A percentile compares a stretch with the other conserved stretches of the same genome.
phyloP scores from a whole-genome alignment of 1,140 invertebrate genomes.

The Planococcus citri region DNA sequence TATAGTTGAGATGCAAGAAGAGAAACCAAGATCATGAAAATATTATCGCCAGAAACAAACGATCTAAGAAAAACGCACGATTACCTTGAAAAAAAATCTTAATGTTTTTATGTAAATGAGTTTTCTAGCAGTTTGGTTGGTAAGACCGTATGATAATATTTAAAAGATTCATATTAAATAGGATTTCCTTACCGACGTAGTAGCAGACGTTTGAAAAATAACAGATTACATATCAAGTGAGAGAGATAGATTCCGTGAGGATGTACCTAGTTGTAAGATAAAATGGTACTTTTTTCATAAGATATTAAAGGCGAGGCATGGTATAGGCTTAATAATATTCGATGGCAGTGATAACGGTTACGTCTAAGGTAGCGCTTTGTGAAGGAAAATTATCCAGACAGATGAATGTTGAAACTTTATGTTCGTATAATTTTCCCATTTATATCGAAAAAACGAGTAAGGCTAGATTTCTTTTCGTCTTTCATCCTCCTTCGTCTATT shows the following conservation, averaged over 20 bases:
- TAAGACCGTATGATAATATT: not conserved
- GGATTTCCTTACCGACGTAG: not conserved
- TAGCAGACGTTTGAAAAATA: not conserved
- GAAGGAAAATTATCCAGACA: not conserved
- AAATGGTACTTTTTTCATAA: not conserved
- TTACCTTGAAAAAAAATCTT: not conserved
- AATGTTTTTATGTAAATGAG: not conserved
- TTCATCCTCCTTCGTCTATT: not conserved
- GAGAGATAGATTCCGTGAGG: not conserved
- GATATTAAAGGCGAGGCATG: not conserved
- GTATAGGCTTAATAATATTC: not conserved
- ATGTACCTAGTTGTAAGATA: not conserved
- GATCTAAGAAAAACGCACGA: not conserved
- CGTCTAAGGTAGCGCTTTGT: not conserved
- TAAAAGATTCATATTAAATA: slow-evolving; percentile 5
- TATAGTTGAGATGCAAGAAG: too few relatives aligned
- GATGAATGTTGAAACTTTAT: not conserved
- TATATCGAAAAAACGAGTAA: not conserved
- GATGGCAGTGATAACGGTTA: not conserved
- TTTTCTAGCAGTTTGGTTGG: not conserved
- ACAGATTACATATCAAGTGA: not conserved
- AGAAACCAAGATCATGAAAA: not conserved
- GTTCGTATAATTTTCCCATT: slow-evolving; percentile 7
- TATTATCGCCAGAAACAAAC: not conserved
- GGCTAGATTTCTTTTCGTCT: not conserved